These are phyloP conservation scores for Pagrus major DNA, from an alignment of 2,113 vertebrate species.

Conservation along the genomic window DNA sequence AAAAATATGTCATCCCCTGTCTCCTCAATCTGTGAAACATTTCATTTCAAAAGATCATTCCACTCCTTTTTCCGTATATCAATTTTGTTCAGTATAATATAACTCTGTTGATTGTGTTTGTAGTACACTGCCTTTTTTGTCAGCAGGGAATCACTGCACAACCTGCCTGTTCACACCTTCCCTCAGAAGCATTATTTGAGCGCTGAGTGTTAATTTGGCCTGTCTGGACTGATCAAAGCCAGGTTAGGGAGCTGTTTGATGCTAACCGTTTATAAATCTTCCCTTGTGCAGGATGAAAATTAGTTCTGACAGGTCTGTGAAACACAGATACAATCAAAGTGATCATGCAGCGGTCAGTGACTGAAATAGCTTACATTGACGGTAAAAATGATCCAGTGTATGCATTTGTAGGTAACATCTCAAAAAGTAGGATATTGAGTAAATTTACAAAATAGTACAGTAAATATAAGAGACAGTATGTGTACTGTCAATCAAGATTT, in stretches of 20 bases:
- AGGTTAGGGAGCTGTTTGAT: constrained; percentile 44
- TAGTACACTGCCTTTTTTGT: constrained; percentile 5
- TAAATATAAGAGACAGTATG: neutral
- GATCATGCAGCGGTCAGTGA: neutral
- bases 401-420: neutral
- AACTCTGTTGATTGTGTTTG: constrained; percentile 19
- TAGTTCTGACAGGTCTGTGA: constrained; percentile 10
- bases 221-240: constrained; percentile 48
- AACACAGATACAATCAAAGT: constrained; percentile 22
- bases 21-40: neutral
- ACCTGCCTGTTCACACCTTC: constrained; percentile 61
- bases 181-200: constrained; percentile 39
- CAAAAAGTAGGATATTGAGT: neutral
- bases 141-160: constrained; percentile 17
- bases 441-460: neutral
- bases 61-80: constrained; percentile 27
- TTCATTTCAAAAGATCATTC: neutral
- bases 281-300: constrained; percentile 35
- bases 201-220: constrained; percentile 62
- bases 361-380: neutral
- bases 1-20: neutral
- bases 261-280: constrained; percentile 52
- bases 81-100: neutral
- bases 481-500: neutral
- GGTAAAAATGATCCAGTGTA: neutral